Evolutionary conservation across 2,113 vertebrate genomes (phyloP).

Genomic region (Gobiocypris rarus): DNA sequence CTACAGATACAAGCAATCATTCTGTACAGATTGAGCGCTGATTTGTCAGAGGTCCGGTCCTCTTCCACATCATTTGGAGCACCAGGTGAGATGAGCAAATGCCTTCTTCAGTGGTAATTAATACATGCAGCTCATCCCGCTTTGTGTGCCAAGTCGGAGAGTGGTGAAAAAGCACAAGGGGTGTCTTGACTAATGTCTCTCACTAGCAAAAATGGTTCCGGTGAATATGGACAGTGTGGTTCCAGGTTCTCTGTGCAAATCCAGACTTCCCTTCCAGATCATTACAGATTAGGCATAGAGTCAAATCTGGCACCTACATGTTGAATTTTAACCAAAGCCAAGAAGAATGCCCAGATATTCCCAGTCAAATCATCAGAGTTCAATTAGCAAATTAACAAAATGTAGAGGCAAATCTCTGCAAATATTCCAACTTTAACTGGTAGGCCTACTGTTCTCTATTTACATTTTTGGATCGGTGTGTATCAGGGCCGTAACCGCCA

Average conservation of each 20-base stretch:
- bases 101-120: slow-evolving; percentile 3
- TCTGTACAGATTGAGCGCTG: slow-evolving; percentile 19
- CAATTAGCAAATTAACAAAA: not conserved
- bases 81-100: slow-evolving; percentile 28
- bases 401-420: not conserved
- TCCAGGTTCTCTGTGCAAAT: not conserved
- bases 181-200: slow-evolving; percentile 18
- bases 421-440: not conserved
- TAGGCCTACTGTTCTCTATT: not conserved
- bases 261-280: slow-evolving; percentile 26
- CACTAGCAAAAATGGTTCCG: not conserved
- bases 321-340: not conserved
- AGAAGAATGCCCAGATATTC: not conserved
- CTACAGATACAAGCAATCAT: slow-evolving; percentile 31
- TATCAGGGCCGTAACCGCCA: not conserved
- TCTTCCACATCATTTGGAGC: not conserved
- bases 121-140: not conserved
- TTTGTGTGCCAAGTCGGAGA: not conserved
- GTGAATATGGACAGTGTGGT: not conserved
- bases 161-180: not conserved
- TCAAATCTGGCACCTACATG: not conserved
- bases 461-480: not conserved
- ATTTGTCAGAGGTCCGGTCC: slow-evolving; percentile 30
- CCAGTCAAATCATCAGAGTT: not conserved
- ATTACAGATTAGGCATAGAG: slow-evolving; percentile 10